Conservation (phyloP, 2,888 invertebrate genomes). For the Eupithecia centaureata region DNA sequence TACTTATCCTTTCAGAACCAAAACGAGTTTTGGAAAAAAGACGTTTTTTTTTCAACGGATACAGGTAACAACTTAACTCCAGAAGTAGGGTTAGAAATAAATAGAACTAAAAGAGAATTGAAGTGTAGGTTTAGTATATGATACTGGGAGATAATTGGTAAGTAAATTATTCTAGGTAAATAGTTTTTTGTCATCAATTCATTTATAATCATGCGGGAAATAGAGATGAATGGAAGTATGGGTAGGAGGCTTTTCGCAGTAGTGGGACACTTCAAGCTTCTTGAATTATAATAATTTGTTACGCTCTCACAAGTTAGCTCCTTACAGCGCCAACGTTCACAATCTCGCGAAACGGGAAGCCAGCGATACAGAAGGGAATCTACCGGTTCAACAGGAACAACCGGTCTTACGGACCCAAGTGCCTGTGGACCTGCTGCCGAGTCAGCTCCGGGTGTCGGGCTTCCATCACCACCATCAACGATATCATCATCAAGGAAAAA, state of each 20-base stretch:
- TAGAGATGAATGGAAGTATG: background rate
- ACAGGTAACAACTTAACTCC: too few species aligned
- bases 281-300: background rate
- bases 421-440: slow-evolving; percentile 64
- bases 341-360: slow-evolving; percentile 45
- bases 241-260: background rate
- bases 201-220: background rate
- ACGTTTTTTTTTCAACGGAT: too few species aligned
- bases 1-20: too few species aligned
- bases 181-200: background rate
- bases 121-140: too few species aligned
- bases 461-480: slow-evolving; percentile 50
- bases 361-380: slow-evolving; percentile 48
- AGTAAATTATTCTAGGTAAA: background rate
- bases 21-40: too few species aligned
- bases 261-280: background rate
- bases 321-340: slow-evolving; percentile 55
- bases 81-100: too few species aligned
- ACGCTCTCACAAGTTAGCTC: background rate
- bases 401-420: slow-evolving; percentile 57
- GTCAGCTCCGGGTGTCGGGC: slow-evolving; percentile 59
- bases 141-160: background rate
- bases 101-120: too few species aligned
- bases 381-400: slow-evolving; percentile 56
- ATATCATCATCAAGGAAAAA: too few species aligned